Base-by-base conservation (phyloP, 2,888 invertebrate genomes). In the Unio pictorum region DNA sequence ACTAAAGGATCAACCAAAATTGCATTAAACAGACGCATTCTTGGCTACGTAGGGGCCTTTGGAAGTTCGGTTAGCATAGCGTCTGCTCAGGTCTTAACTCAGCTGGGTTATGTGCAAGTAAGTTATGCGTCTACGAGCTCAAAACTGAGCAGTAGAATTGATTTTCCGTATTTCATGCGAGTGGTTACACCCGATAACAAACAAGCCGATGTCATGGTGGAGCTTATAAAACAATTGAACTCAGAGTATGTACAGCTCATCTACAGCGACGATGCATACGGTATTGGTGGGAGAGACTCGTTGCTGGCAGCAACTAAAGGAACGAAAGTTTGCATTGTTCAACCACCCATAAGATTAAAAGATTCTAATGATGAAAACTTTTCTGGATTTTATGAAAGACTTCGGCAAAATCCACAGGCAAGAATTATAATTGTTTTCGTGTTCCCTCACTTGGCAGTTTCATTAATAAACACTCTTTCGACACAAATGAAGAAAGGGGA, bases 361-460 rank as follows among this genome's bases (percentile, higher is more conserved):
- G 71, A 57, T n/a, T 72, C 17, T 64, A 64, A 54, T n/a, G 26
- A 20, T 55, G 71, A 57, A 23, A 73, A 20, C 62, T 64, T 58
- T 20, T 65, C 57, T 45, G 28, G 28, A 64, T 67, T 68, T 15
- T 68, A 59, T 45, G 70, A 76, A 17, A 23, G 66, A 20, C 56
- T 80, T 18, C 56, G 71, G 2, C 61, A 45, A n/a, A 34, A 62
- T 34, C 60, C 74, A 0, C 67, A 64, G 58, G 80, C 80, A 7
- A 74, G 67, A 56, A 69, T 78, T 59, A 73, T 80, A 5, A 64
- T 80, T 30, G 28, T 75, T 23, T 75, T 80, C 60, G 20, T 78
- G 26, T 56, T 66, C 17, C 66, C 75, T 15, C 68, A 78, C 20
- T 65, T 71, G 3, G 26, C 74, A 7, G 15, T 30, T 20, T 61